phyloP scores from a whole-genome alignment of 2,888 invertebrate species.

The Plemyria rubiginata region DNA sequence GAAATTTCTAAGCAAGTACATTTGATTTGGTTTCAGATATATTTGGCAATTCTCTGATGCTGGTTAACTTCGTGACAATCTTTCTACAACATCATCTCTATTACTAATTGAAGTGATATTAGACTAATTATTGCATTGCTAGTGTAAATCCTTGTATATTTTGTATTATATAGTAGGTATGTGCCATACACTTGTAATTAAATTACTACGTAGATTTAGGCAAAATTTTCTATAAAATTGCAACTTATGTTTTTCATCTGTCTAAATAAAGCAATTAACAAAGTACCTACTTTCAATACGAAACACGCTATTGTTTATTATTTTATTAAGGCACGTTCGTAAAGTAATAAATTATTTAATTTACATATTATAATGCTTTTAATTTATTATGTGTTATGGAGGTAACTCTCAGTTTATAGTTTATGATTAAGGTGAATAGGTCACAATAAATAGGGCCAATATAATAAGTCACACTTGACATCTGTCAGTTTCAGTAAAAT shows the following conservation, averaged over 20 bases:
- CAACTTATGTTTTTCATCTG: conserved; percentile 63
- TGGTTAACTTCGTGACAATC: conserved; percentile 59
- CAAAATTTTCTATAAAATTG: conserved; percentile 75
- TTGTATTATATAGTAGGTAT: conserved; percentile 82
- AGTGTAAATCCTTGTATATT: conserved; percentile 80
- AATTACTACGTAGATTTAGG: conserved; percentile 75
- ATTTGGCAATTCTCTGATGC: conserved; percentile 60
- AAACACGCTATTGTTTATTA: conserved; percentile 76
- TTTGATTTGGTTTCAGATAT: conserved; percentile 67
- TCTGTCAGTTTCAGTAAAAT: no score
- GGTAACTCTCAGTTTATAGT: no score
- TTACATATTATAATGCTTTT: conserved; percentile 22
- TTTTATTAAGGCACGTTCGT: conserved; percentile 75
- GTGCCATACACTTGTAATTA: conserved; percentile 81
- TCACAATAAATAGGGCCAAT: no score
- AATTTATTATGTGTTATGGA: no score
- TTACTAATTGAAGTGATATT: conserved; percentile 83
- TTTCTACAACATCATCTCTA: conserved; percentile 72
- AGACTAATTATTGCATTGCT: conserved; percentile 70
- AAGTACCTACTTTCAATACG: conserved; percentile 50
- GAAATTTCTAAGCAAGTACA: no score
- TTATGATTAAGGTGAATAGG: no score
- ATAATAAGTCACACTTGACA: no score
- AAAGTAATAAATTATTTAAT: conserved; percentile 65
- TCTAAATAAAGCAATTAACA: conserved; percentile 67